Evolutionary conservation across 2,113 vertebrate genomes (phyloP).

Genomic region (Oreocharis arfaki): DNA sequence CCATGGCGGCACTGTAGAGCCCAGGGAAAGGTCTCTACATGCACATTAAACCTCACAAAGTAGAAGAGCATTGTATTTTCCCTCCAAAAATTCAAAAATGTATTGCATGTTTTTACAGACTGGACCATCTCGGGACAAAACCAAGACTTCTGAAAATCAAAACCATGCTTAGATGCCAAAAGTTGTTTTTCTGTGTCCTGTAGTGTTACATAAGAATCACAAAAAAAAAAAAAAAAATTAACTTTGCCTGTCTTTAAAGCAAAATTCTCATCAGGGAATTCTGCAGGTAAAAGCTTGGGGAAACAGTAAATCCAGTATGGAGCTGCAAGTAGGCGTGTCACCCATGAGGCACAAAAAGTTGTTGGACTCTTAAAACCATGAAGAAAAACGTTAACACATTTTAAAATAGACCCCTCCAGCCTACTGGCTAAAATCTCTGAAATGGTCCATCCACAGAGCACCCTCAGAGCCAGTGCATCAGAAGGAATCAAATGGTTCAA

Average conservation of each 20-base stretch:
- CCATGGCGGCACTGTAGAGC: not conserved
- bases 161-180: not conserved
- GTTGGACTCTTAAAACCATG: not conserved
- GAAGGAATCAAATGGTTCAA: not conserved
- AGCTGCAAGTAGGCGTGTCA: not conserved
- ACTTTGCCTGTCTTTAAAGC: not conserved
- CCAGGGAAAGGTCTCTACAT: not conserved
- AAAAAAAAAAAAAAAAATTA: not conserved
- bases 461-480: not conserved
- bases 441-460: not conserved
- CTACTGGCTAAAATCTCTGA: not conserved
- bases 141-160: not conserved
- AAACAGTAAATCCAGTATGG: rapidly evolving
- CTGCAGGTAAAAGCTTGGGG: not conserved
- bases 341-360: not conserved
- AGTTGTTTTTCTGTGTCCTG: not conserved
- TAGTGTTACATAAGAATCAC: not conserved
- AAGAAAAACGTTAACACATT: not conserved
- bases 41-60: not conserved
- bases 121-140: not conserved
- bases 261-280: not conserved
- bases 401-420: not conserved
- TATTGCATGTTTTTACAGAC: not conserved
- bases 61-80: not conserved
- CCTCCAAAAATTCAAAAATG: not conserved